Evolutionary conservation across 64 coral and sea anemone genomes (phyloP).

Genomic region (Stichodactyla mertensii): DNA sequence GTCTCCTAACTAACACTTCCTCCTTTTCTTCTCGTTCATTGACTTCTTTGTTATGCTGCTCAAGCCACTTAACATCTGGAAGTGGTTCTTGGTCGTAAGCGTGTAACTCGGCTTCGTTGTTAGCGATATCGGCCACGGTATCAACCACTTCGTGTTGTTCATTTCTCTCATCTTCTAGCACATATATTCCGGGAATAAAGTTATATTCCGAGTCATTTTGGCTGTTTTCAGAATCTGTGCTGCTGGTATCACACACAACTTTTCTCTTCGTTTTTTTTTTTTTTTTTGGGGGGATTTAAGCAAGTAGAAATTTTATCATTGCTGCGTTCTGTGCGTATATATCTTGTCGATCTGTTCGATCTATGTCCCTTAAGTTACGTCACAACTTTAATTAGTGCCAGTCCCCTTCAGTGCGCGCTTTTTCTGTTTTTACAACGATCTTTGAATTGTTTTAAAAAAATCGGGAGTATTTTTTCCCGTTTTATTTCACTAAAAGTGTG

Average conservation of each 20-base stretch:
- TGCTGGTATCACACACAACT: background rate
- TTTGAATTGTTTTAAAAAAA: background rate
- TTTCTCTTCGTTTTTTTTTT: background rate
- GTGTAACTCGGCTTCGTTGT: background rate
- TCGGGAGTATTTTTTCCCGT: background rate
- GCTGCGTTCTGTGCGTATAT: background rate
- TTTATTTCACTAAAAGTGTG: no score
- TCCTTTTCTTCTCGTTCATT: background rate
- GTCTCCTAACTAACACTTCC: background rate
- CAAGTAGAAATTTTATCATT: background rate
- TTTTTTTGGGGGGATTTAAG: background rate
- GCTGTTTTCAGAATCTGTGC: background rate
- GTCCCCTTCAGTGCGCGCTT: background rate
- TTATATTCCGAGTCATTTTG: slow-evolving; percentile 3
- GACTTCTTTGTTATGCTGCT: background rate
- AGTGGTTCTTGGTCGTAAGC: slow-evolving; percentile 9
- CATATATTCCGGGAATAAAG: background rate
- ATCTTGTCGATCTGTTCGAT: background rate
- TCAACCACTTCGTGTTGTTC: background rate
- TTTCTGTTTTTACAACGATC: background rate
- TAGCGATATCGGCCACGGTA: background rate
- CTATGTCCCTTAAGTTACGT: slow-evolving; percentile 10
- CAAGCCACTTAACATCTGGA: background rate
- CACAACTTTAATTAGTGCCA: background rate
- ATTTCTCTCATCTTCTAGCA: background rate